Conservation (phyloP, 2,797 vertebrate genomes). For the Hylomyscus alleni region DNA sequence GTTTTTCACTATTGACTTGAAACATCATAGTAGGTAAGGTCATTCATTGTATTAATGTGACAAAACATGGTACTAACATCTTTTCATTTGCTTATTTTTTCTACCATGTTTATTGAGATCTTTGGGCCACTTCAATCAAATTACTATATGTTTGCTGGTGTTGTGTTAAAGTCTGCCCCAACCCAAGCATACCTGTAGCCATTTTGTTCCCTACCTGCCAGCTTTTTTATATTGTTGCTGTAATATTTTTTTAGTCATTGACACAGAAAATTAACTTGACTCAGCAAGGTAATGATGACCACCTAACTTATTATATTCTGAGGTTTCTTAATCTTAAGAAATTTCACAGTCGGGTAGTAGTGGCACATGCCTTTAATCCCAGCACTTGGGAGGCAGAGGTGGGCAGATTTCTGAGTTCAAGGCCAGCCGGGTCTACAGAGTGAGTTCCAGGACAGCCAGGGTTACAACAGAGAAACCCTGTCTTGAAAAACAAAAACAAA, state of each 20-base stretch:
- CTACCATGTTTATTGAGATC: background rate
- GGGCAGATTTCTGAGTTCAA: too few species aligned
- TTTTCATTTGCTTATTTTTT: background rate
- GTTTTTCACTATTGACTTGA: background rate
- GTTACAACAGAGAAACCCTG: too few species aligned
- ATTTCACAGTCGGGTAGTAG: background rate
- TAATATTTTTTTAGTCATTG: background rate
- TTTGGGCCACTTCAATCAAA: background rate
- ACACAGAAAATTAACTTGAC: background rate
- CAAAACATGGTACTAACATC: background rate
- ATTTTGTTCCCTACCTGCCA: background rate
- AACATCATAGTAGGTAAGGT: background rate
- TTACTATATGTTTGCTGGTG: background rate
- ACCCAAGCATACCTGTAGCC: background rate
- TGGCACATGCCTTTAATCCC: too few species aligned
- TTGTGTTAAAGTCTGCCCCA: background rate
- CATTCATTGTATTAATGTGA: background rate
- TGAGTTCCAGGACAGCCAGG: too few species aligned
- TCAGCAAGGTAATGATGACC: background rate
- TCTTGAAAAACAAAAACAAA: too few species aligned
- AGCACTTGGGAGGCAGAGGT: too few species aligned
- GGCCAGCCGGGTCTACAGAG: too few species aligned
- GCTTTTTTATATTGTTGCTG: background rate
- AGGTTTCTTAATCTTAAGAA: background rate
- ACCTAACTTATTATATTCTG: background rate